A percentile compares a stretch with the other conserved stretches of the same genome.
phyloP scores from a whole-genome alignment of 2,888 invertebrate genomes.

The Reticulitermes lucifugus region DNA sequence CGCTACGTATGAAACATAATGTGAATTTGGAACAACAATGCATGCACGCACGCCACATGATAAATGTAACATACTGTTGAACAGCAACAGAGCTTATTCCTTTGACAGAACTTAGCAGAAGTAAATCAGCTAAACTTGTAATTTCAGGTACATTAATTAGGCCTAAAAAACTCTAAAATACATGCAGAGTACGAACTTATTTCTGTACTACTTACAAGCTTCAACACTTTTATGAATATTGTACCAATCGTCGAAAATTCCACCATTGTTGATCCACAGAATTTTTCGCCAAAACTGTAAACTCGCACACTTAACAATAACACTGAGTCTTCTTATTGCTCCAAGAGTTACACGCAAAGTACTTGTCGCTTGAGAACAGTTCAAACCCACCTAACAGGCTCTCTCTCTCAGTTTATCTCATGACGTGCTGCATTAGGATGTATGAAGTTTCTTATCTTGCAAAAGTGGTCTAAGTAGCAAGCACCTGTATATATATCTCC shows the following conservation, averaged over 20 bases:
- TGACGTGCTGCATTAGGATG: neutral
- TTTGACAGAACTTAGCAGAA: too few relatives aligned
- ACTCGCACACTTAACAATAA: neutral
- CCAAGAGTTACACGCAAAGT: neutral
- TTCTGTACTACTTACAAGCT: conserved; percentile 75
- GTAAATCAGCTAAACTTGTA: too few relatives aligned
- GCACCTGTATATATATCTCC: neutral
- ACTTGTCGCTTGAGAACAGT: neutral
- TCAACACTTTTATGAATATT: conserved; percentile 83
- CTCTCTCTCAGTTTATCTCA: neutral
- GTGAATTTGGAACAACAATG: too few relatives aligned
- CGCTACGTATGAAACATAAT: too few relatives aligned
- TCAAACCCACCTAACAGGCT: neutral
- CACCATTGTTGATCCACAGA: conserved; percentile 70
- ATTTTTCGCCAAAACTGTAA: neutral
- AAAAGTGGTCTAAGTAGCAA: neutral
- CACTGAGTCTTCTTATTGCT: neutral
- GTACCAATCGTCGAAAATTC: conserved; percentile 84
- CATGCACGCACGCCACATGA: too few relatives aligned
- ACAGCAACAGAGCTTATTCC: too few relatives aligned
- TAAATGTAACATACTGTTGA: too few relatives aligned
- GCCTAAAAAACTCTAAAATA: too few relatives aligned
- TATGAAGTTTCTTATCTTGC: neutral
- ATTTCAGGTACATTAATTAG: too few relatives aligned
- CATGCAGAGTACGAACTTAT: too few relatives aligned